Evolutionary conservation across 2,888 invertebrate species (phyloP).

Genomic region (Halictus ligatus): DNA sequence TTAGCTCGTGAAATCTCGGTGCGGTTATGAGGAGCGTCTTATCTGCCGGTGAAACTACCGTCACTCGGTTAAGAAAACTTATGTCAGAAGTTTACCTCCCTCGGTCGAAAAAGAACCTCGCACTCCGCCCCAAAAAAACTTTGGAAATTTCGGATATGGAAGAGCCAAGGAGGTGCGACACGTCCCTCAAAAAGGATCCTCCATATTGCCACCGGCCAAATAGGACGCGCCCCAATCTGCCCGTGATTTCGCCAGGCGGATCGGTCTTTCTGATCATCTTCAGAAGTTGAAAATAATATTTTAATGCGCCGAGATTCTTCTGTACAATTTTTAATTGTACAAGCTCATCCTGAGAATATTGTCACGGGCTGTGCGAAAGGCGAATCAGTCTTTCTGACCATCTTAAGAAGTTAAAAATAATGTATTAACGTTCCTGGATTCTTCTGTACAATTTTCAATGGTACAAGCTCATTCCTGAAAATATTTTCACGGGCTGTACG

Average conservation of each 20-base stretch:
- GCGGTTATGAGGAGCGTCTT: constrained; percentile 73
- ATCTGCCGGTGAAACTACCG: constrained; percentile 71
- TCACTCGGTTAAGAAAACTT: constrained; percentile 74
- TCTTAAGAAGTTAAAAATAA: too few species aligned
- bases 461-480: too few species aligned
- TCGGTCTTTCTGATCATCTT: not conserved
- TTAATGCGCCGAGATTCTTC: too few species aligned
- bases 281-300: not conserved
- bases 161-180: constrained; percentile 36
- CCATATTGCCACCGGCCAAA: not conserved
- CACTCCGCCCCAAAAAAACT: constrained; percentile 39
- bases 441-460: too few species aligned
- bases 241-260: not conserved
- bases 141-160: constrained; percentile 39
- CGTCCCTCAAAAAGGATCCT: constrained; percentile 17
- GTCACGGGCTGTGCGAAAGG: too few species aligned
- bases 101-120: constrained; percentile 65
- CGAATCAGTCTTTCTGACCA: too few species aligned
- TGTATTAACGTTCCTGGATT: too few species aligned
- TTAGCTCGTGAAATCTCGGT: constrained; percentile 71
- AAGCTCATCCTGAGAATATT: too few species aligned
- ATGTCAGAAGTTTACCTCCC: constrained; percentile 66
- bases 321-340: too few species aligned
- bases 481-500: too few species aligned
- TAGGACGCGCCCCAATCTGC: not conserved